Conservation (phyloP, 2,888 invertebrate genomes). For the Hemithea aestivaria region DNA sequence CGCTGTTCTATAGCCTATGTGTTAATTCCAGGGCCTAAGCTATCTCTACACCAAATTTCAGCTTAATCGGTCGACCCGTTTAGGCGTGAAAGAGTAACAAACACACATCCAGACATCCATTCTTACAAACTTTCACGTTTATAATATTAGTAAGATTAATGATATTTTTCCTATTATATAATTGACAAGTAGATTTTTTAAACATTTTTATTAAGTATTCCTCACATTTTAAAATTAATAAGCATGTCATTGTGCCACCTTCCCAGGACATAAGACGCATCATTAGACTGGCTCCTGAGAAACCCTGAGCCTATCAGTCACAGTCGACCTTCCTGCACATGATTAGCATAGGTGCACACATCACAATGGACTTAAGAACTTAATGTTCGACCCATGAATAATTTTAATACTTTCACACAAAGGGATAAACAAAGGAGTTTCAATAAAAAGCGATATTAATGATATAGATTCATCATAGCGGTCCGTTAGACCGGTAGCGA, state of each 20-base stretch:
- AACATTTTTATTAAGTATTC: slow-evolving; percentile 3
- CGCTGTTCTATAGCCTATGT: too few relatives aligned
- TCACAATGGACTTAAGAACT: slow-evolving; percentile 67
- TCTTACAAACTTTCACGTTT: background rate
- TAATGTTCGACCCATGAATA: slow-evolving; percentile 67
- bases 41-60: too few relatives aligned
- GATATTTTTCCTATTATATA: too few relatives aligned
- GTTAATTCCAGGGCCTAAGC: too few relatives aligned
- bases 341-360: slow-evolving; percentile 68
- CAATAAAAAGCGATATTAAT: slow-evolving; percentile 70
- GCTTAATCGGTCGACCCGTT: too few relatives aligned
- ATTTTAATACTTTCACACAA: slow-evolving; percentile 52
- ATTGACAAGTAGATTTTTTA: background rate
- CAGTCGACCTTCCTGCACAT: slow-evolving; percentile 49
- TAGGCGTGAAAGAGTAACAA: too few relatives aligned
- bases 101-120: too few relatives aligned
- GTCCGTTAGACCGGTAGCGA: slow-evolving; percentile 66
- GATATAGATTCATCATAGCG: slow-evolving; percentile 57
- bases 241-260: slow-evolving; percentile 33
- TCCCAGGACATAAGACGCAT: slow-evolving; percentile 42
- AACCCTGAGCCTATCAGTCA: slow-evolving; percentile 68
- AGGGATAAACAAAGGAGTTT: slow-evolving; percentile 68
- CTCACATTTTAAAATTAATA: slow-evolving; percentile 23
- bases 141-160: background rate
- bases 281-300: slow-evolving; percentile 56